Evolutionary conservation across 1,140 invertebrate genomes (phyloP).

Genomic region (Brachionus manjavacas): DNA sequence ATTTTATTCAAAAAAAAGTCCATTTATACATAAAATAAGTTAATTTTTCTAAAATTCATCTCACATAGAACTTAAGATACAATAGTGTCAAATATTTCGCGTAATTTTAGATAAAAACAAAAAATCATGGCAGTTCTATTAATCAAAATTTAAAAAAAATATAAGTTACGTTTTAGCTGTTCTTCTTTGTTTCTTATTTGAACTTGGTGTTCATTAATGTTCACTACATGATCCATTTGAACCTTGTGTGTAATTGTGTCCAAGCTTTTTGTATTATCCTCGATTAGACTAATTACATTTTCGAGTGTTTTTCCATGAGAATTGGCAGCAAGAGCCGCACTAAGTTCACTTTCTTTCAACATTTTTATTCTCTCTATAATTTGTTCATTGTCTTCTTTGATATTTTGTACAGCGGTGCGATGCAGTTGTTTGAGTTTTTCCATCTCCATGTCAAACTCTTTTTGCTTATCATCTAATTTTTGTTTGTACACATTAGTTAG

Average conservation of each 20-base stretch:
- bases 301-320: constrained; percentile 27
- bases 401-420: not conserved
- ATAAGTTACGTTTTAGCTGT: not conserved
- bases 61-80: too few relatives aligned
- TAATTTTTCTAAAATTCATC: too few relatives aligned
- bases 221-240: constrained; percentile 11
- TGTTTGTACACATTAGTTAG: constrained; percentile 19
- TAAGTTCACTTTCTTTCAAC: constrained; percentile 12
- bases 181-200: constrained; percentile 37
- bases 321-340: constrained; percentile 25
- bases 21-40: too few relatives aligned
- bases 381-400: constrained; percentile 35
- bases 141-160: not conserved
- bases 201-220: constrained; percentile 23
- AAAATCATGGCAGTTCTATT: too few relatives aligned
- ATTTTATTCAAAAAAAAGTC: too few relatives aligned
- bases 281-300: constrained; percentile 20
- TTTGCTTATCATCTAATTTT: constrained; percentile 9
- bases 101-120: too few relatives aligned
- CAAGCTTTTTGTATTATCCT: constrained; percentile 34
- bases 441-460: constrained; percentile 31
- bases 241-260: constrained; percentile 7
- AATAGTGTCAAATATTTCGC: too few relatives aligned
- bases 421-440: constrained; percentile 32
- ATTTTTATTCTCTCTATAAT: constrained; percentile 10